Percentiles rank a stretch among this genome's conserved stretches.
These are phyloP conservation scores for Toxonevra muliebris DNA, from an alignment of 2,888 invertebrate genomes.

Conservation along the genomic window DNA sequence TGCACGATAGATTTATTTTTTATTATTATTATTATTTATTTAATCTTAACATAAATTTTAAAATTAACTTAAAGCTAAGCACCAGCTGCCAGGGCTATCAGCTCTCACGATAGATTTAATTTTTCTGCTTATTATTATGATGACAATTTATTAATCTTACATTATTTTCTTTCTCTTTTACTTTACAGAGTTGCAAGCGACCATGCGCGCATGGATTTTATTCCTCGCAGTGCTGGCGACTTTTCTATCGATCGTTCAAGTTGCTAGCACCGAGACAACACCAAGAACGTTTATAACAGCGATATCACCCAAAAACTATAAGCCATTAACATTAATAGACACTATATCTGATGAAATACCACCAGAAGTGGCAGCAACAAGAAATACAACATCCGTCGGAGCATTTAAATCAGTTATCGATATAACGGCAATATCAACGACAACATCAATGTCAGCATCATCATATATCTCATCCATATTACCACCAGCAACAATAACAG, in stretches of 20 bases:
- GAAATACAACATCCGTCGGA: conserved; percentile 45
- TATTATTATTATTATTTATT: too few species aligned
- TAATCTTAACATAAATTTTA: too few species aligned
- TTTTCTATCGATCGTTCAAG: conserved; percentile 65
- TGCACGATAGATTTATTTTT: too few species aligned
- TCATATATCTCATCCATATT: conserved; percentile 22
- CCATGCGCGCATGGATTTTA: conserved; percentile 67
- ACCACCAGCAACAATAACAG: conserved; percentile 24
- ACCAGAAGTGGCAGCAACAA: conserved; percentile 29
- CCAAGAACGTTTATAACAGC: conserved; percentile 58
- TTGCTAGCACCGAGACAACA: conserved; percentile 66
- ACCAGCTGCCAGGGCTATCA: too few species aligned
- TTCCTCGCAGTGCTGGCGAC: conserved; percentile 67
- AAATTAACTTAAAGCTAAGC: too few species aligned
- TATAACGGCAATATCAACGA: conserved; percentile 36
- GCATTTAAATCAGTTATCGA: conserved; percentile 48
- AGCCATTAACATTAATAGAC: conserved; percentile 46
- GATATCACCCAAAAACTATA: conserved; percentile 48
- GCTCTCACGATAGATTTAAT: too few species aligned
- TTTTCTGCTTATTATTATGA: too few species aligned
- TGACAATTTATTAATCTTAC: too few species aligned
- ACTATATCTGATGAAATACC: not conserved
- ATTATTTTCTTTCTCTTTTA: conserved; percentile 54
- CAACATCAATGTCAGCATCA: conserved; percentile 5
- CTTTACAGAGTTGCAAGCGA: conserved; percentile 66